Conservation (phyloP, 2,888 invertebrate species). For the Lamellibrachia columna region DNA sequence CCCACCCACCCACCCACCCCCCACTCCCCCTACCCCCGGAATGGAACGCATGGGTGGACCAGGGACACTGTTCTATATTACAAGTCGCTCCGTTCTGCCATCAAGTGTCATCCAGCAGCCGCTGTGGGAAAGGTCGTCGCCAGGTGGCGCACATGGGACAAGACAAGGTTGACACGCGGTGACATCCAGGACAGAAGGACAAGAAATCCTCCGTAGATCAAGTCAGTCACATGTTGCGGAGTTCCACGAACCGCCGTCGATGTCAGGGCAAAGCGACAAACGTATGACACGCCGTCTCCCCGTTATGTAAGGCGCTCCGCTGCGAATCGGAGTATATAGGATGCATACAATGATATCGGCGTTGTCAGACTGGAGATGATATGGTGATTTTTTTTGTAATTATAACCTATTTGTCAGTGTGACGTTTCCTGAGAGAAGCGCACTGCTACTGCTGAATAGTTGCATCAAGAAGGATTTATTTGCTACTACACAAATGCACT, state of each 20-base stretch:
- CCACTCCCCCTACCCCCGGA: too few species aligned
- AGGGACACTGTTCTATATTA: neutral
- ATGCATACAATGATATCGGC: too few species aligned
- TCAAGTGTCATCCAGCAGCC: neutral
- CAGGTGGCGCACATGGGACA: neutral
- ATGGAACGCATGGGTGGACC: neutral
- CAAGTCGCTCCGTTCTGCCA: neutral
- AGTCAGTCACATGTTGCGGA: neutral
- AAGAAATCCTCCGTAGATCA: neutral
- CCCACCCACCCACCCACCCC: too few species aligned
- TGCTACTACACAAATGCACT: too few species aligned
- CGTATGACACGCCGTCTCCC: neutral
- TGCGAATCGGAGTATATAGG: too few species aligned
- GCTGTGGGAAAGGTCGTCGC: neutral
- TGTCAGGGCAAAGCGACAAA: too few species aligned
- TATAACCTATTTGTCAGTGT: too few species aligned
- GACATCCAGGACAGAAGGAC: neutral
- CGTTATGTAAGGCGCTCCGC: neutral
- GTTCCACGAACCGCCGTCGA: neutral
- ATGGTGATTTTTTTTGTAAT: too few species aligned
- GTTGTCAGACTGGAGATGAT: too few species aligned
- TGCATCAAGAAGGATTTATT: too few species aligned
- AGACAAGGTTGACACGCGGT: neutral
- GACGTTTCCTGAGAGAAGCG: too few species aligned
- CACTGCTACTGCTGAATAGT: too few species aligned